Base-by-base conservation (phyloP, 1,140 invertebrate species). In the Platyura marginata region DNA sequence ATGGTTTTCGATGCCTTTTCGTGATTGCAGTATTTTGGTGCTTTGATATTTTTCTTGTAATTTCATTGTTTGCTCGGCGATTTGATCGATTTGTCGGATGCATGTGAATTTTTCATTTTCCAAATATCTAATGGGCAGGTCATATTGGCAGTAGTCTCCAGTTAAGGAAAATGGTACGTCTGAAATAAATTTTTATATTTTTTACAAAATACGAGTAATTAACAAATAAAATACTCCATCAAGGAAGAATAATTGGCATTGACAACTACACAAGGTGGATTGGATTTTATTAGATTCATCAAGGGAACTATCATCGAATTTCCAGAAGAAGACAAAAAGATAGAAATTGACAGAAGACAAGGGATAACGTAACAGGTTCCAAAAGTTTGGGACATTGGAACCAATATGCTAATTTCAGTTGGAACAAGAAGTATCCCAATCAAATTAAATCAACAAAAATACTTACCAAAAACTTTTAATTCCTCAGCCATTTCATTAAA, bases 141-240 rank as follows among this genome's bases (percentile, higher is more conserved):
- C 46, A 6, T 58, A 19, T 23, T 50, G 50, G 22, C 57, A 59
- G n/a, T 47, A 39, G 9, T 48, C 25, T 15, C 42, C 44, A 15
- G 50, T 48, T 15, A 50, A 53, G 5, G 44, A 47, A 43, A 21
- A 43, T 25, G 37, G 57, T 36, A 59, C 40, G 20, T 54, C 49
- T 50, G 1, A 15, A 38, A 32, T 39, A 21, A 18, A 18, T 38
- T 1, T 21, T 2, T n/a, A n/a, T n/a, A n/a, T n/a, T n/a, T n/a
- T n/a, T n/a, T n/a, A n/a, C n/a, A n/a, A n/a, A n/a, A n/a, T n/a
- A n/a, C n/a, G n/a, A n/a, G n/a, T n/a, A n/a, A n/a, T n/a, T n/a
- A n/a, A n/a, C n/a, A n/a, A n/a, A n/a, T n/a, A n/a, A n/a, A n/a
- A n/a, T n/a, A n/a, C n/a, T n/a, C n/a, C n/a, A n/a, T n/a, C n/a